These are phyloP conservation scores for Chrysina gloriosa DNA, from an alignment of 2,888 invertebrate genomes.

Conservation along the genomic window DNA sequence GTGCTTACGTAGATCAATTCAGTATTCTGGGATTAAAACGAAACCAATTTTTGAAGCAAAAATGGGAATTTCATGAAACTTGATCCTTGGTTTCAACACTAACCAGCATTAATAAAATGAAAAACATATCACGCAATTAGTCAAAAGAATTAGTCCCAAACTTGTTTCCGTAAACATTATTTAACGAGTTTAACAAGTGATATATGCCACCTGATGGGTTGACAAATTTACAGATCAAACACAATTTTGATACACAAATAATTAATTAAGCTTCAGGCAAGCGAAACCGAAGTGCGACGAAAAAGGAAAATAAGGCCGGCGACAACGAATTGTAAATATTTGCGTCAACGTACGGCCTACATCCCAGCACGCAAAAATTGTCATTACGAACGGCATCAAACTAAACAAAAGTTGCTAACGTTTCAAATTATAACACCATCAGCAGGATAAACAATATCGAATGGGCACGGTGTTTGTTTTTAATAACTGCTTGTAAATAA, in stretches of 20 bases:
- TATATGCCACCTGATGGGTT: neutral
- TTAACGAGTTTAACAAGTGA: too few species aligned
- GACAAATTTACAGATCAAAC: neutral
- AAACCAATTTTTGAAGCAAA: too few species aligned
- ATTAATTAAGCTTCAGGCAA: conserved; percentile 1
- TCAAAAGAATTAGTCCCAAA: too few species aligned
- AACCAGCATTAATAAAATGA: too few species aligned
- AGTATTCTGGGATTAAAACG: too few species aligned
- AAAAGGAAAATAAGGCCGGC: neutral
- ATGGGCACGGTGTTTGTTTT: conserved; percentile 19
- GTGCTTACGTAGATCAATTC: too few species aligned
- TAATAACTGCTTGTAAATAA: conserved; percentile 16
- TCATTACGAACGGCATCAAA: conserved; percentile 4
- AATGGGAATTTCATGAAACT: too few species aligned
- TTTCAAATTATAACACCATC: conserved; percentile 19
- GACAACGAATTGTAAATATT: conserved; percentile 22
- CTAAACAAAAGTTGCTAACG: conserved; percentile 17
- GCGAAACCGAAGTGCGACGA: neutral
- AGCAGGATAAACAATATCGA: conserved; percentile 7
- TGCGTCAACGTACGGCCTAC: neutral
- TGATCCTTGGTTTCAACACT: too few species aligned
- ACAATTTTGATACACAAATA: conserved; percentile 20
- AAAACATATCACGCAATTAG: too few species aligned
- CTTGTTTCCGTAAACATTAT: neutral
- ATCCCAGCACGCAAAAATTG: conserved; percentile 1